phyloP scores from a whole-genome alignment of 2,888 invertebrate genomes.

The Netelia inedita region DNA sequence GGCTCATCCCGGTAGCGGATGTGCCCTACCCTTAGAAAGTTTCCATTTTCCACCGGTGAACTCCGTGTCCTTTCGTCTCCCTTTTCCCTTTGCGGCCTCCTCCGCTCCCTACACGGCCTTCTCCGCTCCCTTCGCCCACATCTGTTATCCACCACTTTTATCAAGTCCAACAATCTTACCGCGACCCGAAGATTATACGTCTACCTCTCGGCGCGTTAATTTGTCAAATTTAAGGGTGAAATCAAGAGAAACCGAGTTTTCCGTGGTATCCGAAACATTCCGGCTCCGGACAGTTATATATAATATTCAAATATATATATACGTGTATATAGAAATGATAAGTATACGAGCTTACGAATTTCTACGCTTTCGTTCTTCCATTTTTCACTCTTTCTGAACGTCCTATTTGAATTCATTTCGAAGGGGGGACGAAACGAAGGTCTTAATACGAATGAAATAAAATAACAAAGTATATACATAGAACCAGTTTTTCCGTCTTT shows the following conservation, averaged over 20 bases:
- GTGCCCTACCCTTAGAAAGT: constrained; percentile 68
- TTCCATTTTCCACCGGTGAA: constrained; percentile 52
- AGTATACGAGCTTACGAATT: too few species aligned
- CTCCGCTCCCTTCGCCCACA: constrained; percentile 40
- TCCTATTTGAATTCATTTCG: too few species aligned
- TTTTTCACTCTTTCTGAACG: too few species aligned
- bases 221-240: constrained; percentile 48
- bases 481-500: neutral
- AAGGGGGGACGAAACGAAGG: neutral
- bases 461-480: constrained; percentile 10
- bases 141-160: constrained; percentile 42
- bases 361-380: too few species aligned
- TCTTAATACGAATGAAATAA: constrained; percentile 25
- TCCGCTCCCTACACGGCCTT: neutral
- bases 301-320: neutral
- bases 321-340: too few species aligned
- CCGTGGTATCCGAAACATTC: neutral
- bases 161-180: constrained; percentile 51
- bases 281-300: neutral
- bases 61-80: constrained; percentile 41
- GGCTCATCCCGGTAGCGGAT: constrained; percentile 72
- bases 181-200: constrained; percentile 34
- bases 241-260: constrained; percentile 28
- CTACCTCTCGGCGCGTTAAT: constrained; percentile 45
- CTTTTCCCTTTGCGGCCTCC: neutral